Conservation (phyloP, 1,140 invertebrate species). For the Orchesella cincta region DNA sequence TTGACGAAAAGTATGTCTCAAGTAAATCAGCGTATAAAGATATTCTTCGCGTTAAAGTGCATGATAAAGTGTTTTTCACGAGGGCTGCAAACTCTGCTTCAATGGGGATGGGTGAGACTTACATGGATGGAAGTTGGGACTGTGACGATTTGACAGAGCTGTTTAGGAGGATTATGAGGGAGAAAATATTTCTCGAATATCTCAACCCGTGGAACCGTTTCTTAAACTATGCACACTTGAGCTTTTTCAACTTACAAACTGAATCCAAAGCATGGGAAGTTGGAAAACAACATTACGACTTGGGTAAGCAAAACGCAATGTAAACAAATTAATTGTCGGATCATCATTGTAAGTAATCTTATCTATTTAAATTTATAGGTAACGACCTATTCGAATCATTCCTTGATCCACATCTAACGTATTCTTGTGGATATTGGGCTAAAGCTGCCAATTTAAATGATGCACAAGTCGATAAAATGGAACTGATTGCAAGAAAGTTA, state of each 20-base stretch:
- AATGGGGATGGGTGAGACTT: slow-evolving; percentile 19
- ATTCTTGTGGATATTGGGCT: slow-evolving; percentile 27
- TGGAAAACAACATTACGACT: slow-evolving; percentile 24
- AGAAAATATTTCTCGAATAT: slow-evolving; percentile 22
- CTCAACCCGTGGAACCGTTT: slow-evolving; percentile 21
- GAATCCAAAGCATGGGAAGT: slow-evolving; percentile 11
- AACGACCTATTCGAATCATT: slow-evolving; percentile 28
- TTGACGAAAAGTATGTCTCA: neutral
- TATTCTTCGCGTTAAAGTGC: neutral
- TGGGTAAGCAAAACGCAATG: slow-evolving; percentile 9
- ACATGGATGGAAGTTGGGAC: slow-evolving; percentile 24
- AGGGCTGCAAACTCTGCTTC: slow-evolving; percentile 3
- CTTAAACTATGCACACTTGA: slow-evolving; percentile 19
- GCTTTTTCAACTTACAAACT: slow-evolving; percentile 23
- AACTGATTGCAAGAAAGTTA: slow-evolving; percentile 19
- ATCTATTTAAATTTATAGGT: neutral
- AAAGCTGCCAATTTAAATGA: slow-evolving; percentile 9
- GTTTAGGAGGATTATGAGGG: slow-evolving; percentile 12
- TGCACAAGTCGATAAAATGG: slow-evolving; percentile 27
- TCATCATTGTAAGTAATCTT: neutral
- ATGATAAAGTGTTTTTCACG: slow-evolving; percentile 7
- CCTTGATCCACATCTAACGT: slow-evolving; percentile 2
- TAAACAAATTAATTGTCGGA: neutral
- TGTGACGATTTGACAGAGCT: slow-evolving; percentile 23
- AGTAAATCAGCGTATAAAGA: neutral